These are phyloP conservation scores for Octodonta nipae DNA, from an alignment of 2,888 invertebrate species.

Conservation along the genomic window DNA sequence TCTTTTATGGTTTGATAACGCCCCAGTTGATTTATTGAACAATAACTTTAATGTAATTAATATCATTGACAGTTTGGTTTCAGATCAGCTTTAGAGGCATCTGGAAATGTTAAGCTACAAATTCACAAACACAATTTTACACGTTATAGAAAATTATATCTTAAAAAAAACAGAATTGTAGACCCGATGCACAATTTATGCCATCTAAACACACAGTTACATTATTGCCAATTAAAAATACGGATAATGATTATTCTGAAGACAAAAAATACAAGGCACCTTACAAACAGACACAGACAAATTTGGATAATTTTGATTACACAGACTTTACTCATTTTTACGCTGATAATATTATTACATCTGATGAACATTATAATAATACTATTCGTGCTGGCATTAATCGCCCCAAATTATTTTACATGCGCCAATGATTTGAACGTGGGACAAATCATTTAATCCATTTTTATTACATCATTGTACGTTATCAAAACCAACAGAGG, in stretches of 20 bases:
- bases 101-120: conserved; percentile 16
- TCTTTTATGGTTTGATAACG: conserved; percentile 4
- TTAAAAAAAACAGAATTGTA: conserved; percentile 11
- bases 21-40: conserved; percentile 1
- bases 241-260: conserved; percentile 5
- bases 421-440: conserved; percentile 17
- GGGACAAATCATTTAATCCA: conserved; percentile 32
- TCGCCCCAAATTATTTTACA: conserved; percentile 1
- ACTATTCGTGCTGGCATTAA: conserved; percentile 14
- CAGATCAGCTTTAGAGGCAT: too few species aligned
- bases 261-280: background rate
- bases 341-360: conserved; percentile 9
- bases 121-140: conserved; percentile 24
- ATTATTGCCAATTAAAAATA: conserved; percentile 16
- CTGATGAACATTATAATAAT: conserved; percentile 19
- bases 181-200: conserved; percentile 27
- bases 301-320: conserved; percentile 13
- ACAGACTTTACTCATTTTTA: conserved; percentile 15
- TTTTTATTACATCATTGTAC: conserved; percentile 25
- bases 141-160: conserved; percentile 19
- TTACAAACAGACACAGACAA: background rate
- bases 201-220: conserved; percentile 18
- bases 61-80: background rate
- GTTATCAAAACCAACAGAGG: conserved; percentile 27
- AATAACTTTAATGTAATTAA: background rate